Evolutionary conservation across 2,797 vertebrate genomes (phyloP).

Genomic region (Onychomys torridus): DNA sequence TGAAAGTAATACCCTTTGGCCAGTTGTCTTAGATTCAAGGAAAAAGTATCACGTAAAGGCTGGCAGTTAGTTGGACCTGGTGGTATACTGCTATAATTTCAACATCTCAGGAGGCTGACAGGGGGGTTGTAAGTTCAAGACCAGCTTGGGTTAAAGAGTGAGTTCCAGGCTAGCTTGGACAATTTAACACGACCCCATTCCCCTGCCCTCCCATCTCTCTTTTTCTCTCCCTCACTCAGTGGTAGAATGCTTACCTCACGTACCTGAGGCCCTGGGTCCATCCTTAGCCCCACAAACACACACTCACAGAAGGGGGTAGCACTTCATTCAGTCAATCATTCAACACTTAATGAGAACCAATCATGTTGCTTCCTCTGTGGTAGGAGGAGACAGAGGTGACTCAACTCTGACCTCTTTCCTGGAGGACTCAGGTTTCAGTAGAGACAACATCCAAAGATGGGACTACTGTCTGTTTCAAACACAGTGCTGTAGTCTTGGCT

Average conservation of each 20-base stretch:
- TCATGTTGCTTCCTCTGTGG: not conserved
- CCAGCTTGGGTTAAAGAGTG: not conserved
- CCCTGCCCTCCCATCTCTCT: not conserved
- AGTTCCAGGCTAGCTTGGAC: not conserved
- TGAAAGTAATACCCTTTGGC: not conserved
- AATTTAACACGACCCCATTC: not conserved
- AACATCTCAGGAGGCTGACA: not conserved
- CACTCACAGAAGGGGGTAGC: not conserved
- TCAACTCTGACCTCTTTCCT: not conserved
- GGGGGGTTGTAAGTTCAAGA: not conserved
- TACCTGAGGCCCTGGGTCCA: too few relatives aligned
- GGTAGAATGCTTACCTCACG: not conserved
- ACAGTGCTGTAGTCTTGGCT: not conserved
- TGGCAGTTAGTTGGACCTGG: not conserved
- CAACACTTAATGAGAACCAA: not conserved
- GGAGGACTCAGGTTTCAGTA: not conserved
- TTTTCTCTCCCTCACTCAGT: not conserved
- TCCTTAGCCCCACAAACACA: not conserved
- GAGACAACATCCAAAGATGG: too few relatives aligned
- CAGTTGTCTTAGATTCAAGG: not conserved
- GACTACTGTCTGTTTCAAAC: not conserved
- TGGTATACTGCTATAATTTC: not conserved
- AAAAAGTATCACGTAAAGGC: not conserved
- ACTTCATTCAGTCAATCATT: not conserved
- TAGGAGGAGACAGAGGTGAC: not conserved